Percentiles rank a stretch among this genome's conserved stretches.
Evolutionary conservation across 2,113 vertebrate genomes (phyloP).

Genomic region (Equus przewalskii): DNA sequence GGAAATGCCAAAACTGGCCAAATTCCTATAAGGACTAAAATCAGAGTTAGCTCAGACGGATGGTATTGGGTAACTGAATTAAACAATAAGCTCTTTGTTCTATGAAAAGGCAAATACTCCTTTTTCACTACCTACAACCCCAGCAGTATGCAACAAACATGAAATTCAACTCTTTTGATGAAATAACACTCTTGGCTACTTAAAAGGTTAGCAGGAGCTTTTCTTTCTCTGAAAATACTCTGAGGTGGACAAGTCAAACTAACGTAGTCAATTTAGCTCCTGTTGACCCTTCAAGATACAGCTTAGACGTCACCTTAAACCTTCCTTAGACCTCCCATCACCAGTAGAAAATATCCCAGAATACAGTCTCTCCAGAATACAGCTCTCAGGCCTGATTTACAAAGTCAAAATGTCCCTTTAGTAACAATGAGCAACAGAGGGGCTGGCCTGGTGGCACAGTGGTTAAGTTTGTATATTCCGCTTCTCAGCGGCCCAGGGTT

Average conservation of each 20-base stretch:
- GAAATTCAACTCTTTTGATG: conserved; percentile 34
- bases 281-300: neutral
- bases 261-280: neutral
- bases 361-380: neutral
- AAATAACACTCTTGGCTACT: conserved; percentile 44
- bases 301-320: neutral
- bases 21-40: conserved; percentile 61
- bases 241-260: conserved; percentile 26
- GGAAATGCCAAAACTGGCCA: conserved; percentile 50
- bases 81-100: conserved; percentile 68
- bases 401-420: neutral
- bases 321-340: neutral
- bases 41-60: conserved; percentile 36
- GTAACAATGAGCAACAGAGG: neutral
- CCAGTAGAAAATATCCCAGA: conserved; percentile 15
- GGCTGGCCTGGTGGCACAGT: too few relatives aligned
- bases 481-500: too few relatives aligned
- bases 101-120: conserved; percentile 35
- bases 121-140: conserved; percentile 55
- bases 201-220: conserved; percentile 38
- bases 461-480: too few relatives aligned
- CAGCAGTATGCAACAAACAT: conserved; percentile 38
- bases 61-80: conserved; percentile 13
- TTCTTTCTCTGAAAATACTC: conserved; percentile 19
- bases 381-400: neutral